Evolutionary conservation across 2,888 invertebrate genomes (phyloP), one percentile per base, ranked within the genome.

Genomic region (Drosophila gaucha): DNA sequence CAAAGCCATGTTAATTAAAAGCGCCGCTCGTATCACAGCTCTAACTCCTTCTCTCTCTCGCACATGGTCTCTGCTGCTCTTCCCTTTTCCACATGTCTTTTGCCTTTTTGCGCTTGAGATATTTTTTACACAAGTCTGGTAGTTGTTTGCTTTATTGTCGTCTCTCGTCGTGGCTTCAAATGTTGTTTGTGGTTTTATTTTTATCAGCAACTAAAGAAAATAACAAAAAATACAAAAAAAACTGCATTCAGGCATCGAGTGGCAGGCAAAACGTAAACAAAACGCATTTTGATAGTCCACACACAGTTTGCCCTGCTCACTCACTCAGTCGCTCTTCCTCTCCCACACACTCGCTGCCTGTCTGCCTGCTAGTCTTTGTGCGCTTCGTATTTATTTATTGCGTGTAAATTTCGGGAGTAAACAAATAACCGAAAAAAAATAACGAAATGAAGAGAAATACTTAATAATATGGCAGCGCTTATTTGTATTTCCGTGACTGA

Each of bases 131-230:
- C 72, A 80, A 80, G 82, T 74, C 85, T 69, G 47, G 41, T 49
- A 58, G 31, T 73, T 87, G 74, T 80, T 72, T 87, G 62, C 72
- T 66, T 80, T 64, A 65, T 67, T 68, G 63, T 66, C 72, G 80
- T 52, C 67, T 66, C 69, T 66, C 65, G 58, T 52, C 69, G 71
- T 51, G 55, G 63, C 63, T 51, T 67, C 68, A 46, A 80, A 78
- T 67, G 83, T 58, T 82, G 65, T 87, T 80, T 82, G 78, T 74
- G 68, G 63, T 69, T 69, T 67, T 86, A 71, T 82, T 79, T 83
- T 83, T 84, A 80, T 80, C 80, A 80, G 67, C 50, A 35, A 60
- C 52, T 54, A 62, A 67, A 63, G 8, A 28, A 26, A 4, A 8
- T 16, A 24, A 49, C 60, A 51, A 67, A 6, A 36, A 9, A 39